Base-by-base conservation (phyloP, 2,797 vertebrate genomes). In the Clarias pachynema region DNA sequence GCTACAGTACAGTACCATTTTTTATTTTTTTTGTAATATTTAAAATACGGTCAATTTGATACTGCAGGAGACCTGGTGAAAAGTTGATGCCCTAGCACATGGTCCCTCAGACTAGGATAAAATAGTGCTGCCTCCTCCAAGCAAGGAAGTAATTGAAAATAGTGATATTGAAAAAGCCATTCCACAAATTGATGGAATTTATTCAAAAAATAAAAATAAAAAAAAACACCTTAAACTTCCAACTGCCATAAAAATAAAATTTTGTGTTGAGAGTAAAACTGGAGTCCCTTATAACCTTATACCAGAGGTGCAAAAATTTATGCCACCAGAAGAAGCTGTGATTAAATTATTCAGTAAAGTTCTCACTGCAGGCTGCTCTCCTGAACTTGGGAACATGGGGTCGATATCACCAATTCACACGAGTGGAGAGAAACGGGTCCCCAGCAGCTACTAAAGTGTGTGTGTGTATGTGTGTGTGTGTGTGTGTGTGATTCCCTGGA, bases 341-440 rank as follows among this genome's bases (percentile, higher is more conserved):
- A 26, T 79, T 79, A 79, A 79, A 79, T 79, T 79, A 79, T 79
- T 79, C 37, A 79, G 24, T 65, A 16, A 63, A 79, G 59, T 62
- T 62, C 59, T 79, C 59, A 63, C 78, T 79, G 34, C 78, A 63
- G 59, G 37, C 60, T 79, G 34, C 59, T 44, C 60, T 63, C 60
- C 59, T 79, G 24, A 79, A 79, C 78, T 79, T 37, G 2, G 78
- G 15, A 79, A 63, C 65, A 79, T 79, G 60, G 78, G 78, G 78
- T 79, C 78, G 77, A 79, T 79, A 79, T 26, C 78, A 79, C 59
- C 78, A 65, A 49, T 79, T 79, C 60, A 63, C 24, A 20, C 8
- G 34, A 79, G 59, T 62, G 77, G 22, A 79, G 31, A 79, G 31
- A 79, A 63, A 40, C 57, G 16, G 34, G 14, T 40, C 59, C 34